Percentiles rank a stretch among this genome's conserved stretches.
phyloP scores from a whole-genome alignment of 2,888 invertebrate species.

The Frankliniella fusca region DNA sequence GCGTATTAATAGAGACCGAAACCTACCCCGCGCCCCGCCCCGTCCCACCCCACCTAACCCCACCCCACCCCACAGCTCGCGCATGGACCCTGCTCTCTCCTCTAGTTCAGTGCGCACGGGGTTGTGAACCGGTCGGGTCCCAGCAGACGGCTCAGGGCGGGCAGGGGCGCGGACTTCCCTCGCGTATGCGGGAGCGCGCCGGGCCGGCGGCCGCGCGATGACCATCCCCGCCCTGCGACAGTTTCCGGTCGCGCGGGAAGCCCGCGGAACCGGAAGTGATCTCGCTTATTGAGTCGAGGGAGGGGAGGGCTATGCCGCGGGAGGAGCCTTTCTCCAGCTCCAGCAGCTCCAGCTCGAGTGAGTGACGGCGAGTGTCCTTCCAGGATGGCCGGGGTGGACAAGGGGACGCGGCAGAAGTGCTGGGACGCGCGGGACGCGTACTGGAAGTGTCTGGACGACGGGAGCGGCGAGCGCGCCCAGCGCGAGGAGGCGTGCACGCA shows the following conservation, averaged over 20 bases:
- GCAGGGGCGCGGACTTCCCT: no score
- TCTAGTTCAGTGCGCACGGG: background rate
- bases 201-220: no score
- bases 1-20: background rate
- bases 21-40: background rate
- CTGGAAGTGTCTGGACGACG: conserved; percentile 81
- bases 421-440: conserved; percentile 82
- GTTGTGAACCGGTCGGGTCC: background rate
- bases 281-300: background rate
- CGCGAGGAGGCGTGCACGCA: conserved; percentile 61
- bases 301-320: background rate
- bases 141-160: no score
- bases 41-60: background rate
- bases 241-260: no score
- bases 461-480: conserved; percentile 42
- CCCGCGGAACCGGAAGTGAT: no score
- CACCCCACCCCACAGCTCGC: background rate
- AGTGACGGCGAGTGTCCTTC: background rate
- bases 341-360: background rate
- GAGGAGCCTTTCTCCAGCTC: background rate
- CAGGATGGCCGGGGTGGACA: conserved; percentile 43
- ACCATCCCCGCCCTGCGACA: background rate
- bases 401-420: conserved; percentile 72
- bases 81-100: no score
- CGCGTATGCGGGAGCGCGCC: no score